Conservation (phyloP, 2,888 invertebrate genomes). For the Nemoura dubitans region DNA sequence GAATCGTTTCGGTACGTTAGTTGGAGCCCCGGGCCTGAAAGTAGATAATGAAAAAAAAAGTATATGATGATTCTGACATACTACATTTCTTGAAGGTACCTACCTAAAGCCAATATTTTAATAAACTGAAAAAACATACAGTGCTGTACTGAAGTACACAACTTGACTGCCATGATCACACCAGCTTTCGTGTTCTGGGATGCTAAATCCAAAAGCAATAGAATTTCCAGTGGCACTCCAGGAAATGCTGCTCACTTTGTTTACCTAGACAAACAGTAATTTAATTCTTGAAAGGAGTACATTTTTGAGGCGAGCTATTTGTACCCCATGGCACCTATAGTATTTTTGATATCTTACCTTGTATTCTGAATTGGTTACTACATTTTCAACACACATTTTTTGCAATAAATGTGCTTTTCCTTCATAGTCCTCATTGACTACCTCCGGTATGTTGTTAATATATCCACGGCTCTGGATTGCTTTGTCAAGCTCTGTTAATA, state of each 20-base stretch:
- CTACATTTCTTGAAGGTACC: too few species aligned
- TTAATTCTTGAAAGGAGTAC: not conserved
- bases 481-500: slow-evolving; percentile 48
- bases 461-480: slow-evolving; percentile 45
- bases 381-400: slow-evolving; percentile 32
- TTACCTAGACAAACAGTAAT: not conserved
- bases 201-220: slow-evolving; percentile 52
- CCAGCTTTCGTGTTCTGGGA: slow-evolving; percentile 52
- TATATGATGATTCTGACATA: too few species aligned
- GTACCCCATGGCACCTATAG: not conserved
- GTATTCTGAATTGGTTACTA: not conserved
- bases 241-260: slow-evolving; percentile 51
- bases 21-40: slow-evolving; percentile 42
- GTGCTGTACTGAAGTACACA: slow-evolving; percentile 53
- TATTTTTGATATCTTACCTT: not conserved
- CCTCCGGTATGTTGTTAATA: slow-evolving; percentile 36
- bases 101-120: too few species aligned
- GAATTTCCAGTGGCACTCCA: slow-evolving; percentile 55
- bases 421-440: slow-evolving; percentile 40
- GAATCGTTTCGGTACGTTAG: slow-evolving; percentile 38
- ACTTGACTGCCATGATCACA: slow-evolving; percentile 53
- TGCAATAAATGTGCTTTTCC: slow-evolving; percentile 42
- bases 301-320: not conserved
- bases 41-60: not conserved
- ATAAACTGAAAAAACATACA: slow-evolving; percentile 47